A percentile compares a stretch with the other conserved stretches of the same genome.
These are phyloP conservation scores for Lanius ludovicianus DNA, from an alignment of 2,113 vertebrate species.

Conservation along the genomic window DNA sequence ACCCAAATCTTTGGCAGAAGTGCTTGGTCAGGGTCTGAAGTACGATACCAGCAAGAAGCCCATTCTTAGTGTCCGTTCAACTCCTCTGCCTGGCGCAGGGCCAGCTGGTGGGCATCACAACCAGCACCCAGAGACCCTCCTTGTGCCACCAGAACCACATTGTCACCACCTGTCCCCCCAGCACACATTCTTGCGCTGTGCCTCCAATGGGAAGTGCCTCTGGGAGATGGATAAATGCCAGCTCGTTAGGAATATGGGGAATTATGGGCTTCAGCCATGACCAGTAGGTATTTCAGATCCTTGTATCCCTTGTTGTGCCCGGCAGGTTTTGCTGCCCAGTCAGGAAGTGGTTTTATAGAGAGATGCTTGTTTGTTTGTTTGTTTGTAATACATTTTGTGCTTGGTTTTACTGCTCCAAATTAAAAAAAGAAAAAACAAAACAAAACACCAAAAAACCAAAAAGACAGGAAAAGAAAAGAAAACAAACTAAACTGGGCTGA, in stretches of 20 bases:
- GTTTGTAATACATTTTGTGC: conserved; percentile 64
- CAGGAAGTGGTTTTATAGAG: not conserved
- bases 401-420: not conserved
- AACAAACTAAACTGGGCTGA: not conserved
- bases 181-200: fast-evolving
- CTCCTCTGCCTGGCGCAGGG: not conserved
- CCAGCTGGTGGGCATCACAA: not conserved
- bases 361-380: not conserved
- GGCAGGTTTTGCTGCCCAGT: not conserved
- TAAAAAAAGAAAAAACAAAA: not conserved
- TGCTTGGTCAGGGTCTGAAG: conserved; percentile 68
- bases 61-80: not conserved
- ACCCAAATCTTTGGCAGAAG: conserved; percentile 41
- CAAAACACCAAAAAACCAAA: not conserved
- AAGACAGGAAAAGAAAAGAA: not conserved
- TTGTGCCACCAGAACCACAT: not conserved
- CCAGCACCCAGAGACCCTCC: not conserved
- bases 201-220: not conserved
- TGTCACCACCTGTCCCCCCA: fast-evolving
- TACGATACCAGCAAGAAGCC: conserved; percentile 1
- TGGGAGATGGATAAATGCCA: not conserved
- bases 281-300: conserved; percentile 67
- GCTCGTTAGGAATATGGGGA: fast-evolving
- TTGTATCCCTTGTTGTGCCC: not conserved
- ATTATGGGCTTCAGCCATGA: not conserved